Evolutionary conservation across 1,140 invertebrate species (phyloP), one percentile per base, ranked within the genome.

Genomic region (Drosophila fuyamai): DNA sequence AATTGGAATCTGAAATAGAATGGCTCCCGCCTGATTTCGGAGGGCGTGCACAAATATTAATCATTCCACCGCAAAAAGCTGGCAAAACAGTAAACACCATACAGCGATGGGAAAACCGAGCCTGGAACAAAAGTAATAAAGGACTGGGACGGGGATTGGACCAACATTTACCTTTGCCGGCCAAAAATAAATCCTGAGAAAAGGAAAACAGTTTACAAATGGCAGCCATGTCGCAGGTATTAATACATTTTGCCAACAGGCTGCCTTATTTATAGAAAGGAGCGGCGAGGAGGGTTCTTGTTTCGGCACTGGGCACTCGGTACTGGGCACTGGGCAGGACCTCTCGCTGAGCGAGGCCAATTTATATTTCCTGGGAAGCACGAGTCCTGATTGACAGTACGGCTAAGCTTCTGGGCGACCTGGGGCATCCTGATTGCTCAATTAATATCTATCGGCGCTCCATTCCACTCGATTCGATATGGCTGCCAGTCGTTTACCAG

Each of bases 11-110:
- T 6, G 60, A 68, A 68, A 56, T 71, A 48, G 61, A 71, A 71
- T 67, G 63, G 55, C 44, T 57, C 67, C 67, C 65, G 32, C 12
- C 47, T 44, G 65, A 50, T 36, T 51, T 27, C 5, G 7, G 16
- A 27, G 55, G 70, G 66, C 55, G 67, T 73, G 70, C 68, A 73
- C 70, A 73, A 73, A 73, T 73, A 73, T 73, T 73, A 73, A 73
- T 73, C 70, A 73, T 73, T 73, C 68, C 27, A 46, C 70, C 47
- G 68, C 65, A 68, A 67, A 67, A 46, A 29, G 47, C 61, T 68
- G 65, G 65, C 18, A 32, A 44, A 48, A 72, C 46, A 51, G 65
- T 38, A 60, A 53, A 61, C 70, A 61, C 14, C 40, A 57, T 57
- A 38, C 46, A 36, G 63, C 23, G 36, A 61, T 29, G 16, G 35